Conservation (phyloP, 2,113 vertebrate genomes). For the Seriola aureovittata region DNA sequence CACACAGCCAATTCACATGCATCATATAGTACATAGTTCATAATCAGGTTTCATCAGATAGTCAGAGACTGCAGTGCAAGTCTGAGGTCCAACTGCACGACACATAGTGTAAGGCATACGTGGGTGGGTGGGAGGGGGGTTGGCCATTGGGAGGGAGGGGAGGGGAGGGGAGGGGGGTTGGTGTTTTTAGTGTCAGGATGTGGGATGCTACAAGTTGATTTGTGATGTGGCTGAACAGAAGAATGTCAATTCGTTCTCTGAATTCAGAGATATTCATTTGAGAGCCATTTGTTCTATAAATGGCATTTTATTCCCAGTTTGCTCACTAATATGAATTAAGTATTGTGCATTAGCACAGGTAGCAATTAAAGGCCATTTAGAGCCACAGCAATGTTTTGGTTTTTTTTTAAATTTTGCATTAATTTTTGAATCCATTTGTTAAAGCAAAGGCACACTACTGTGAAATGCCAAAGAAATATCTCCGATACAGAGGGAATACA, state of each 20-base stretch:
- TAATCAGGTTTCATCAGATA: constrained; percentile 3
- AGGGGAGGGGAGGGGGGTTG: constrained; percentile 21
- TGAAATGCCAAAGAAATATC: constrained; percentile 48
- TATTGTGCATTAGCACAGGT: background rate
- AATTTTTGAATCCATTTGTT: background rate
- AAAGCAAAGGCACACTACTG: background rate
- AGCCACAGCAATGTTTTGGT: background rate
- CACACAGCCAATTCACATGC: constrained; percentile 47
- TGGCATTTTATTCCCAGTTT: constrained; percentile 17
- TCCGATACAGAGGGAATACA: constrained; percentile 31
- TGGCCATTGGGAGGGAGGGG: constrained; percentile 32
- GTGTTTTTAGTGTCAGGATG: constrained; percentile 34
- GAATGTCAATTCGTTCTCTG: constrained; percentile 46
- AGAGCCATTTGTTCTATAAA: constrained; percentile 17
- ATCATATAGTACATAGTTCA: constrained; percentile 16
- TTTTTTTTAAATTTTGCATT: background rate
- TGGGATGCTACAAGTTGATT: constrained; percentile 56
- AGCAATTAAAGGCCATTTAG: background rate
- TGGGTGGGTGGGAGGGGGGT: constrained; percentile 72
- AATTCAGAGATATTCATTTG: constrained; percentile 56
- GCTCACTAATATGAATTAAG: background rate
- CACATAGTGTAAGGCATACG: constrained; percentile 79
- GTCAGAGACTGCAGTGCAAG: constrained; percentile 19
- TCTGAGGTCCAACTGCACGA: constrained; percentile 55
- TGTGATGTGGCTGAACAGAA: constrained; percentile 64